Percentiles rank a stretch among this genome's conserved stretches.
These are phyloP conservation scores for Octopus sinensis DNA, from an alignment of 1,140 invertebrate species.

Conservation along the genomic window DNA sequence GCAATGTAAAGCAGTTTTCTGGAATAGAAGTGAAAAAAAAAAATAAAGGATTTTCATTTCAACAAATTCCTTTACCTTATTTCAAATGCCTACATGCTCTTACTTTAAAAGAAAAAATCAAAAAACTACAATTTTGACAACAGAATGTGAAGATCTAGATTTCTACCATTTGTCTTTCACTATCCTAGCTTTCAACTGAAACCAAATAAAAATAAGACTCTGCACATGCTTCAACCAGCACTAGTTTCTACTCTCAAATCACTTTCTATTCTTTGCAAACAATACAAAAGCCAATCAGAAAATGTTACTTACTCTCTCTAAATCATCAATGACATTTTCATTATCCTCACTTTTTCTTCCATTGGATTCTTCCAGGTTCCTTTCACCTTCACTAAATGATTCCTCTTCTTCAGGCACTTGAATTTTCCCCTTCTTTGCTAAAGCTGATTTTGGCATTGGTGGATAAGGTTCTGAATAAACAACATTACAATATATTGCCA, in stretches of 20 bases:
- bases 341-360: constrained; percentile 15
- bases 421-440: constrained; percentile 43
- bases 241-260: too few relatives aligned
- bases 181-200: too few relatives aligned
- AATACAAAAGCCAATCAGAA: too few relatives aligned
- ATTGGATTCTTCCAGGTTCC: constrained; percentile 12
- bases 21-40: constrained; percentile 18
- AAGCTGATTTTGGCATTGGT: constrained; percentile 49
- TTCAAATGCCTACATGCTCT: too few relatives aligned
- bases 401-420: constrained; percentile 39
- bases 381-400: constrained; percentile 24
- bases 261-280: too few relatives aligned
- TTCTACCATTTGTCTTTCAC: too few relatives aligned
- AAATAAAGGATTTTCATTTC: neutral
- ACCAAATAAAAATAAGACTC: too few relatives aligned
- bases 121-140: too few relatives aligned
- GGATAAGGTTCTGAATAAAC: constrained; percentile 47
- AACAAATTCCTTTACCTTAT: too few relatives aligned
- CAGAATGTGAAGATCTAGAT: too few relatives aligned
- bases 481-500: neutral
- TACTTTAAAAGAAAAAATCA: too few relatives aligned
- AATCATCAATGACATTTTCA: constrained; percentile 37
- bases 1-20: constrained; percentile 55
- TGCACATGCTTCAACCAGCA: too few relatives aligned
- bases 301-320: constrained; percentile 38